Evolutionary conservation across 2,888 invertebrate species (phyloP), one percentile per base, ranked within the genome.

Genomic region (Cryptus viduatorius): DNA sequence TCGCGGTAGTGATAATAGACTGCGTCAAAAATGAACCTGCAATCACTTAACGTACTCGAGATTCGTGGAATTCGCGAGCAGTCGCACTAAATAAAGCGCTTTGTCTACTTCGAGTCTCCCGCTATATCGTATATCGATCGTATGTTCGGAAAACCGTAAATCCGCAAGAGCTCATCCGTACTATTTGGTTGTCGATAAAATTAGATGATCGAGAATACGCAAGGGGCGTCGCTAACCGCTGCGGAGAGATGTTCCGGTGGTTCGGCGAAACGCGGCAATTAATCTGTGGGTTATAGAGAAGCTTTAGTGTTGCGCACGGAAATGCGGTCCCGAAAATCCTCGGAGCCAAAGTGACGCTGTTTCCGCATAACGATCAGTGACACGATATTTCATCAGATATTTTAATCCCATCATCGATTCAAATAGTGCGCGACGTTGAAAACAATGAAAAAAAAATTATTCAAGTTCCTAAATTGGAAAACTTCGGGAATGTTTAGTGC

Each of bases 41-140:
- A 37, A 37, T 37, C 37, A 7, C 5, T 37, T 37, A 37, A 37
- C 37, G 7, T 8, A 37, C 37, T 37, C 37, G 37, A 37, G 37
- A 19, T 19, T 50, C 53, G 53, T 16, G 19, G 16, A 8, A 7
- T 14, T 24, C 24, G 37, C 16, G 61, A 65, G 46, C 31, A 67
- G 71, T 56, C 46, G 71, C 53, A 81, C 72, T 77, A 81, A 77
- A 84, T 84, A 75, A 77, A 84, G 72, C 72, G 46, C 56, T 16
- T 53, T 50, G 24, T 37, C 61, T 48, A 31, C 31, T 46, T 48
- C 59, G 72, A 14, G 12, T 29, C 65, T 50, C n/a, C 19, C 67
- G 16, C 44, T 53, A 67, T 24, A 31, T 29, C 16, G 24, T 65
- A 31, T 65, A 82, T 64, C 61, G 65, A 67, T 59, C 31, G 67